phyloP scores from a whole-genome alignment of 2,888 invertebrate genomes.

The Amphipyra tragopoginis region DNA sequence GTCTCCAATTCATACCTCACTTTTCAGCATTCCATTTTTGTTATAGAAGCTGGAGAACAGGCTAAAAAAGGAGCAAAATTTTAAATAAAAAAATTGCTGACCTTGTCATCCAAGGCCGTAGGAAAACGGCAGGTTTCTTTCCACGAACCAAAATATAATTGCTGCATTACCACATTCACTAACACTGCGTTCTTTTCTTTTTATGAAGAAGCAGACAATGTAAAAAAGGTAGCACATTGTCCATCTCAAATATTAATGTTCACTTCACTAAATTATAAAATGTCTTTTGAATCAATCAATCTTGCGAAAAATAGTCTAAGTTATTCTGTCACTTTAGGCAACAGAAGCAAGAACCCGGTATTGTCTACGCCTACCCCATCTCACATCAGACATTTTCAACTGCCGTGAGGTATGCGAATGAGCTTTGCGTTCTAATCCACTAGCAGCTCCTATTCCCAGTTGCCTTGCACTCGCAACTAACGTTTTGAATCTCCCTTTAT shows the following conservation, averaged over 20 bases:
- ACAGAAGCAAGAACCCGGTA: background rate
- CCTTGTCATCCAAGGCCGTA: slow-evolving; percentile 11
- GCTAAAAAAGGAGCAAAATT: too few relatives aligned
- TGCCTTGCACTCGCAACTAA: background rate
- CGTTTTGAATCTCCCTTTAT: background rate
- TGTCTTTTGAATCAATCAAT: too few relatives aligned
- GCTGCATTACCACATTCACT: background rate
- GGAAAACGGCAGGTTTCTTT: background rate
- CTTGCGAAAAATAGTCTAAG: too few relatives aligned
- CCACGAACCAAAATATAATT: slow-evolving; percentile 13
- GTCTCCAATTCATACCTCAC: too few relatives aligned
- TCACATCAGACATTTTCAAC: slow-evolving; percentile 4
- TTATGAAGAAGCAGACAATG: slow-evolving; percentile 3
- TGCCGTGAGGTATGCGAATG: background rate
- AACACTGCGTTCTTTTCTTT: background rate
- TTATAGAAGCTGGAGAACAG: too few relatives aligned
- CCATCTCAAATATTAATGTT: background rate
- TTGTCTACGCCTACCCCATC: slow-evolving; percentile 13
- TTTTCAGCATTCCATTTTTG: too few relatives aligned
- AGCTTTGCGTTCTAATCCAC: background rate
- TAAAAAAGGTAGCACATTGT: slow-evolving; percentile 9
- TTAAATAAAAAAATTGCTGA: slow-evolving; percentile 1
- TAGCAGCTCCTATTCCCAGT: background rate
- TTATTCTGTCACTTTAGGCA: background rate
- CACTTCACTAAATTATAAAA: background rate